phyloP scores from a whole-genome alignment of 2,113 vertebrate species.

The Lampris incognitus region DNA sequence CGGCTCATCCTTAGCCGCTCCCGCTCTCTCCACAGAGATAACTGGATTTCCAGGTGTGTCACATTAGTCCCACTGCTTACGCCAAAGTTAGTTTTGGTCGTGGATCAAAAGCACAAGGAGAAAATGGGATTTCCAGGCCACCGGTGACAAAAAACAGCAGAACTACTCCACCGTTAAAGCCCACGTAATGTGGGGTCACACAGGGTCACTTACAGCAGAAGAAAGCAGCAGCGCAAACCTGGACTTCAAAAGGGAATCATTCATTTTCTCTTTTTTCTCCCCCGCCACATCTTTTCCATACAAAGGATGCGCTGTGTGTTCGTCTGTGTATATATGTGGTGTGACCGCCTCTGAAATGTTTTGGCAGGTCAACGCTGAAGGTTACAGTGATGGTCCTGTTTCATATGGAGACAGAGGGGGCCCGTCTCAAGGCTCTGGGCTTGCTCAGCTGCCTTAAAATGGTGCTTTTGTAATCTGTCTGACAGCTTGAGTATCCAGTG shows the following conservation, averaged over 20 bases:
- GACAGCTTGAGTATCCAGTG: conserved; percentile 25
- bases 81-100: conserved; percentile 67
- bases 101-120: conserved; percentile 57
- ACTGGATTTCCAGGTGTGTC: conserved; percentile 66
- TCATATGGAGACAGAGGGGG: conserved; percentile 43
- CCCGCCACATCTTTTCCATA: conserved; percentile 18
- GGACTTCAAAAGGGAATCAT: conserved; percentile 20
- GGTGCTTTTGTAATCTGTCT: conserved; percentile 44
- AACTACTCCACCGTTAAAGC: conserved; percentile 43
- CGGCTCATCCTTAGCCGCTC: not conserved
- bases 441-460: conserved; percentile 57
- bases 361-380: conserved; percentile 30
- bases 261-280: conserved; percentile 21
- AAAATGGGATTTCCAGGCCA: conserved; percentile 71
- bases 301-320: not conserved
- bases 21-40: conserved; percentile 25
- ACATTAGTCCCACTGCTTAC: conserved; percentile 57
- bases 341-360: conserved; percentile 34
- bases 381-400: conserved; percentile 49
- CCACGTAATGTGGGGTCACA: conserved; percentile 39
- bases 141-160: conserved; percentile 55
- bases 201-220: conserved; percentile 30
- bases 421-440: conserved; percentile 28
- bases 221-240: conserved; percentile 28
- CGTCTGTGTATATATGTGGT: conserved; percentile 1